Base-by-base conservation (phyloP, 2,888 invertebrate genomes). In the Ecliptopera silaceata region DNA sequence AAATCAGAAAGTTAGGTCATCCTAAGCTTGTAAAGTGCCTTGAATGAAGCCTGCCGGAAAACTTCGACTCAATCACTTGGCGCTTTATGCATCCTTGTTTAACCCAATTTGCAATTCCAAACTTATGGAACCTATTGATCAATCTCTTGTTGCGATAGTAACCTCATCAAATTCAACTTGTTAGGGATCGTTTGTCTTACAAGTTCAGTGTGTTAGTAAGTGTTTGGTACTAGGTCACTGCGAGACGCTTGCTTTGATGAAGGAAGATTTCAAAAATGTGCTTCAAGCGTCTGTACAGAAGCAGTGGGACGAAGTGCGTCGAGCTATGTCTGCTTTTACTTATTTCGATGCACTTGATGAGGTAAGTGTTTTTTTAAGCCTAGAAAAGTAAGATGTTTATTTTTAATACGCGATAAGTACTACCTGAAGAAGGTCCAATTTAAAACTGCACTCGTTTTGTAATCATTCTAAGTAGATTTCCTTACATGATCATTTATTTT, bases 301-400 rank as follows among this genome's bases (percentile, higher is more conserved):
- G 51, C 92, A 94, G 68, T 95, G 94, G 94, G 92, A 93, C 54
- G 88, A 92, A 68, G 91, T 94, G 12, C 87, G 87, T 42, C 80
- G 80, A 4, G 93, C 94, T 1, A 92, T 95, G 88, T 84, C 91
- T 2, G 88, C 89, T 41, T 94, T 95, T 62, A 92, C 92, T 42
- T 95, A 95, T 71, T 95, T 95, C 69, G 92, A 93, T 65, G 87
- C 86, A 10, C 93, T 94, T 81, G 92, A 92, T 66, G 92, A 92
- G 74, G 88, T 85, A 66, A 64, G 59, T 36, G 4, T 5, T 4
- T 13, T 34, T 13, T 13, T 34, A 26, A 26, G 10, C 6, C 8
- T 26, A 26, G 6, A 26, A 26, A 26, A 6, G 10, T 8, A 26
- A 6, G 26, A 6, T 20, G 20, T 20, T 2, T 20, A 20, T 4